Base-by-base conservation (phyloP, 2,113 vertebrate species). In the Sapayoa aenigma region DNA sequence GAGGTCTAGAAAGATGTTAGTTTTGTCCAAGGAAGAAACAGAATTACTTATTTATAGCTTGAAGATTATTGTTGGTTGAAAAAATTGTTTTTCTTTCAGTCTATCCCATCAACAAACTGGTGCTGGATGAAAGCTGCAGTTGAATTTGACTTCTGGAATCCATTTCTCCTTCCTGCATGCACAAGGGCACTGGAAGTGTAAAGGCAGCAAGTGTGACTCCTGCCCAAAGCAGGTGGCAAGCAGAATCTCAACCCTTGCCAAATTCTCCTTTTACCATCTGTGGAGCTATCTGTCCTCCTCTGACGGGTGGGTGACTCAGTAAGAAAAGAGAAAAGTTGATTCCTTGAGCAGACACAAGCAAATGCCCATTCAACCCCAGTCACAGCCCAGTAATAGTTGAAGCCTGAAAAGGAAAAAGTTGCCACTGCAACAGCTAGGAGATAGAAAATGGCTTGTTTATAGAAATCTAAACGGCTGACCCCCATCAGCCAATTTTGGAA, bases 391-490 rank as follows among this genome's bases (percentile, higher is more conserved):
- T 33, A 84, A 83, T 35, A 68, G 56, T 28, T 87, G 66, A 65
- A 79, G 71, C 62, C 14, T 77, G 50, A 90, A 80, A 84, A 89
- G 59, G 58, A 90, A 96, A 90, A 87, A 91, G 62, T 23, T 87
- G 53, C 80, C 62, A 47, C 55, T 73, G 77, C 83, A 90, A 92
- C 73, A 90, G 76, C 39, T 33, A 39, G 66, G 63, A 65, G 71
- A 97, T 65, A 87, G 69, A 92, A 97, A 97, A 96, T 72, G 78
- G 90, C 30, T 96, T 97, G 95, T 95, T 96, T 81, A 96, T 78
- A 89, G 90, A 94, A 95, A 84, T 78, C 78, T 86, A 78, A 93
- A 92, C 59, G 80, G 72, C 65, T 97, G 91, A 96, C 84, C 84
- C 94, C 60, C 88, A 83, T 17, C 53, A 22, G 94, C 83, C 96